phyloP scores from a whole-genome alignment of 2,113 vertebrate genomes.

The Choloepus hoffmanni region DNA sequence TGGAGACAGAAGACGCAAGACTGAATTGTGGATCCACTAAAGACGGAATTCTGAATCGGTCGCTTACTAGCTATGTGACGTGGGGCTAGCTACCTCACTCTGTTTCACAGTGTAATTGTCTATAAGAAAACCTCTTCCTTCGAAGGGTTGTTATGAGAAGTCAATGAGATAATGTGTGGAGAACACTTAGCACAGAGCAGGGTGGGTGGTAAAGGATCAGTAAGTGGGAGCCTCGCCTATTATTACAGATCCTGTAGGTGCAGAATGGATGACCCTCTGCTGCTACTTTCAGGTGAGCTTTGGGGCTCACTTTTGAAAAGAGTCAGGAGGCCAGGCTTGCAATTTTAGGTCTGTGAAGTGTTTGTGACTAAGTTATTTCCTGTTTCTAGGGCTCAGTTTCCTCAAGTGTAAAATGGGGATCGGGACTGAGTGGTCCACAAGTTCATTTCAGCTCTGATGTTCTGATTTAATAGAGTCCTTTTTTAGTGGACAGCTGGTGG shows the following conservation, averaged over 20 bases:
- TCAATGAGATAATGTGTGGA: neutral
- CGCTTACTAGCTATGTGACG: neutral
- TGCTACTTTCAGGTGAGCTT: neutral
- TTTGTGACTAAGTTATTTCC: neutral
- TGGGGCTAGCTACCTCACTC: neutral
- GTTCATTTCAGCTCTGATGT: neutral
- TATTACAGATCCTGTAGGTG: neutral
- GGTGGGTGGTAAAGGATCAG: neutral
- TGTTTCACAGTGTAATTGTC: neutral
- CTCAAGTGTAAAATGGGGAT: neutral
- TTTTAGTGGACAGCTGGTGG: neutral
- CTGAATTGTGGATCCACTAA: neutral
- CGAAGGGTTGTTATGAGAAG: neutral
- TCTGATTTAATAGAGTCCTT: neutral
- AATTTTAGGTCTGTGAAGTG: neutral
- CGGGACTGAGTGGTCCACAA: neutral
- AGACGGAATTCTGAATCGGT: no score
- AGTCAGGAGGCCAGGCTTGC: neutral
- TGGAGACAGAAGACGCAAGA: neutral
- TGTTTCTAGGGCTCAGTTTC: neutral
- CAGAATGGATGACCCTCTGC: neutral
- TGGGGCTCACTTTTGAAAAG: neutral
- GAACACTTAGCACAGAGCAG: neutral
- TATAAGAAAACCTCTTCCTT: neutral
- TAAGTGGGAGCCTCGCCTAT: neutral